Evolutionary conservation across 1,140 invertebrate genomes (phyloP), one percentile per base, ranked within the genome.

Genomic region (Leptopilina clavipes): DNA sequence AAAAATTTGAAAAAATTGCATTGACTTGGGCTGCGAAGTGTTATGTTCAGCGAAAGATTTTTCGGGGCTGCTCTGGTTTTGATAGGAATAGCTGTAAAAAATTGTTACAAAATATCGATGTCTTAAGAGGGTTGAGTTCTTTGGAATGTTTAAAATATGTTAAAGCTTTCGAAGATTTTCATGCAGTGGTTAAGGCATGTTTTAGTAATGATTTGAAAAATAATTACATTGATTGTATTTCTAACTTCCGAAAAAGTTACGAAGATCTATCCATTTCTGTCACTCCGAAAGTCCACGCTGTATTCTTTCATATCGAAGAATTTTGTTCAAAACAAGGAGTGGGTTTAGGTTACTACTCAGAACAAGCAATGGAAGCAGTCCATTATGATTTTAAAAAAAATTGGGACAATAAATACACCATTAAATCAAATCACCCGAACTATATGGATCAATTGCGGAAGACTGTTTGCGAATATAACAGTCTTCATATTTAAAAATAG

Each of bases 61-160:
- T 52, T 52, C 48, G 48, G 14, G 48, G 48, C 3, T 52, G 48
- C 48, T 52, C 48, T 17, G 48, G 48, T 17, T 52, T 52, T n/a
- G 48, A 52, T 52, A n/a, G 48, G 6, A 52, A 52, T 52, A 52
- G 48, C 5, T 52, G 48, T 7, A 52, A 52, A n/a, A 52, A 52
- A 52, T 52, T 52, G n/a, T 52, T 52, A 17, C 48, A 76, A 25
- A 76, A 76, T 54, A 43, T 37, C 8, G 75, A 76, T 72, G 1
- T 40, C 9, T 72, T 76, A 37, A 43, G 65, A 18, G 3, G 6
- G 9, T 37, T 45, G 22, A 65, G 45, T 48, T n/a, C 70, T 12
- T n/a, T 54, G 14, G 70, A 19, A 2, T 72, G 70, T 18, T 52
- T 76, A 48, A 44, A 56, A 14, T 76, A 52, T 72, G 75, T 76